Percentiles rank a stretch among this genome's conserved stretches.
Conservation (phyloP, 2,797 vertebrate species). For the Myotis myotis region DNA sequence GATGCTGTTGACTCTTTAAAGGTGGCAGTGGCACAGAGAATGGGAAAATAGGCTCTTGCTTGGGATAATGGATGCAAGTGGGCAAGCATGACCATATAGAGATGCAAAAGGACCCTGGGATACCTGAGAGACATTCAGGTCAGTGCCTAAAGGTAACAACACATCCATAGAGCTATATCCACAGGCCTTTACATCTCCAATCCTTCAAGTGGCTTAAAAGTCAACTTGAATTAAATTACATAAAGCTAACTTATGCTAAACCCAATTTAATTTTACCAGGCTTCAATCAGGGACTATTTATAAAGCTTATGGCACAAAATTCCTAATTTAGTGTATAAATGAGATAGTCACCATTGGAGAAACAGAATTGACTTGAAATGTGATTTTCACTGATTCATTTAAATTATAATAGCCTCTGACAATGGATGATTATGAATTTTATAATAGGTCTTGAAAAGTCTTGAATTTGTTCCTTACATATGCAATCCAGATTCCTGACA, state of each 20-base stretch:
- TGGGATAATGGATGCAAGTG: not conserved
- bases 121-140: not conserved
- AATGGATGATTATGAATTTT: not conserved
- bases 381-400: constrained; percentile 29
- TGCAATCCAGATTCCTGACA: not conserved
- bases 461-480: not conserved
- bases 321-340: constrained; percentile 10
- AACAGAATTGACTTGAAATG: not conserved
- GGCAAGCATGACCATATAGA: not conserved
- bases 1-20: not conserved
- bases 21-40: not conserved
- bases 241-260: constrained; percentile 20
- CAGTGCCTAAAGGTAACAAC: not conserved
- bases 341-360: not conserved
- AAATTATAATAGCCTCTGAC: not conserved
- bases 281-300: not conserved
- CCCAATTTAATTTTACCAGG: not conserved
- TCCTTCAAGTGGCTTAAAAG: not conserved
- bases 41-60: not conserved
- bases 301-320: not conserved
- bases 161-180: not conserved
- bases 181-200: not conserved
- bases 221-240: not conserved
- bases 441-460: not conserved
- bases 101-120: not conserved